Evolutionary conservation across 2,113 vertebrate genomes (phyloP).

Genomic region (Gadus chalcogrammus): DNA sequence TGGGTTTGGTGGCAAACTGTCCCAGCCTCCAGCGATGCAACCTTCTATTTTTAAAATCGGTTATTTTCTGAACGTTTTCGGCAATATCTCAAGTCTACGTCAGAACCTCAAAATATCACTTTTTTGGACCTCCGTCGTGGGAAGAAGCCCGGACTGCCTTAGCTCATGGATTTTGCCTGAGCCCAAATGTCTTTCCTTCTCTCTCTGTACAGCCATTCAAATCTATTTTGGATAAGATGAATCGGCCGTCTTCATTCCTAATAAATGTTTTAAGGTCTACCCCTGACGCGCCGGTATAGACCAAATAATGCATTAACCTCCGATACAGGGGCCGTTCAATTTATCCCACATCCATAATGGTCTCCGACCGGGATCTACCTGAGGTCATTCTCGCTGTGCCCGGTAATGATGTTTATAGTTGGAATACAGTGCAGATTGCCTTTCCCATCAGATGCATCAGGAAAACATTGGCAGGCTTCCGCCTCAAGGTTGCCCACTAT

Average conservation of each 20-base stretch:
- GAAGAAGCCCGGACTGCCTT: conserved; percentile 43
- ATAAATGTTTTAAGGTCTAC: conserved; percentile 48
- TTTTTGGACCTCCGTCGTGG: conserved; percentile 19
- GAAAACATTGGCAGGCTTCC: too few species aligned
- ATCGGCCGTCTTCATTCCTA: conserved; percentile 35
- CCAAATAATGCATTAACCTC: conserved; percentile 56
- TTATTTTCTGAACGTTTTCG: background rate
- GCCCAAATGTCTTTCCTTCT: conserved; percentile 17
- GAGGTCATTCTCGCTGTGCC: too few species aligned
- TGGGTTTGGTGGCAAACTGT: background rate
- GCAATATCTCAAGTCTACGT: conserved; percentile 8
- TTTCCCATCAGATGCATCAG: too few species aligned
- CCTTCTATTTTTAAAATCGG: background rate
- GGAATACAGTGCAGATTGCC: too few species aligned
- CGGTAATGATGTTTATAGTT: too few species aligned
- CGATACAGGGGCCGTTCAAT: conserved; percentile 44
- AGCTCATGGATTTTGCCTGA: conserved; percentile 39
- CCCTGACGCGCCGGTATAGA: conserved; percentile 50
- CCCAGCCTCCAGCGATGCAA: background rate
- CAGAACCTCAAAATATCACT: conserved; percentile 31
- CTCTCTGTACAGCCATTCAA: conserved; percentile 35
- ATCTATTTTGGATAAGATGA: conserved; percentile 42
- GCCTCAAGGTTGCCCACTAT: too few species aligned
- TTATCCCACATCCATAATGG: conserved; percentile 34
- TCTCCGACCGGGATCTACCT: too few species aligned